Base-by-base conservation (phyloP, 1,140 invertebrate species). In the Chionoecetes opilio region DNA sequence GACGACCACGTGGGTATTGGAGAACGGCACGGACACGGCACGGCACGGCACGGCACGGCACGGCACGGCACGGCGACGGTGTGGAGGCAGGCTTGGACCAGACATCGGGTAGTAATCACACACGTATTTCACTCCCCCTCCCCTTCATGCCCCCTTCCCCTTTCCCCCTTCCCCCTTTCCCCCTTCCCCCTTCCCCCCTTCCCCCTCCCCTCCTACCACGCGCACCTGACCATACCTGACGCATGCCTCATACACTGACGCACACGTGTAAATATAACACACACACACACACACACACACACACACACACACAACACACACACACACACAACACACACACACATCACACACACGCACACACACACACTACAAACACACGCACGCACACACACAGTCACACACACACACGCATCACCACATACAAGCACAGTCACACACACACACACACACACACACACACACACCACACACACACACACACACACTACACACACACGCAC, bases 251-350 rank as follows among this genome's bases (percentile, higher is more conserved):
- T 29, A 37, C 32, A 26, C 86, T 75, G 63, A 75, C 63, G 63
- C 63, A 75, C 63, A n/a, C 21, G 0, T 75, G 63, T 75, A 75
- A 75, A 75, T 75, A 75, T 75, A 75, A 26, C 21, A 26, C 6
- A 3, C 0, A 75, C 63, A 75, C 63, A 75, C 63, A 75, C 53
- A 75, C 53, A 75, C 53, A 75, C 53, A 75, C 53, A 75, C 53
- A 75, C 53, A 75, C 53, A 75, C 53, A 75, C 53, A 75, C 53
- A 75, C 53, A 6, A 75, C 53, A 75, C 53, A 75, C 53, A 75
- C 53, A 75, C 53, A 75, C 53, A 75, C 63, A 75, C 63, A 75
- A 75, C 63, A 75, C 63, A 75, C 63, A 75, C 63, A 75, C 63
- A 75, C 63, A 75, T 8, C 26, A n/a, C n/a, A n/a, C 63, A 75